phyloP scores from a whole-genome alignment of 2,113 vertebrate species.

The Trematocara zebra region DNA sequence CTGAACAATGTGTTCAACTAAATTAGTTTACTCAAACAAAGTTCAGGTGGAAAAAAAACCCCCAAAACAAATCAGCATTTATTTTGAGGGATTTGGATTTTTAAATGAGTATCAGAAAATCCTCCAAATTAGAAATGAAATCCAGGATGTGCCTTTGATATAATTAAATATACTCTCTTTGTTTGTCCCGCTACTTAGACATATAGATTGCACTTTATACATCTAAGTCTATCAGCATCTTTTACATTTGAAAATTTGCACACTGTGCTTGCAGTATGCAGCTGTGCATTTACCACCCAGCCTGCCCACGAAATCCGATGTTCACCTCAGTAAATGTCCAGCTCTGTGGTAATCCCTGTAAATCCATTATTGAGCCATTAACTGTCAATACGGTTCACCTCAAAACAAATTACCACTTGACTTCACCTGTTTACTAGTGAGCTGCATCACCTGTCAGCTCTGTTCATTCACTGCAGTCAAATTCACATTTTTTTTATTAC shows the following conservation, averaged over 20 bases:
- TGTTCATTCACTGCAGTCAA: neutral
- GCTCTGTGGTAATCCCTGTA: neutral
- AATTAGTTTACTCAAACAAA: neutral
- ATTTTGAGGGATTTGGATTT: neutral
- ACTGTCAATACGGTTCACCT: slow-evolving; percentile 1
- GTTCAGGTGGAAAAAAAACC: accelerated
- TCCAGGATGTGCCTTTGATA: neutral
- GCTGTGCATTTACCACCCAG: neutral
- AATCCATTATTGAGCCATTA: slow-evolving; percentile 14
- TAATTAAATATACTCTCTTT: neutral
- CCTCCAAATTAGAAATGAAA: neutral
- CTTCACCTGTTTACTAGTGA: neutral
- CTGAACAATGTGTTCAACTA: neutral
- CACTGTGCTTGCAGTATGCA: neutral
- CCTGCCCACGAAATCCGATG: neutral
- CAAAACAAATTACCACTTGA: neutral
- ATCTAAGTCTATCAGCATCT: neutral
- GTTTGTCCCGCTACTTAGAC: no score
- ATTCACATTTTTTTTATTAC: neutral
- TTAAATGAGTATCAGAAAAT: neutral
- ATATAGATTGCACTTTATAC: neutral
- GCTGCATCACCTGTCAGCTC: neutral
- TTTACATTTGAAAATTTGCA: neutral
- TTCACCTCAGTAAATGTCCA: neutral
- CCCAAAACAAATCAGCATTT: neutral